Evolutionary conservation across 92 coral and sea anemone species (phyloP).

Genomic region (Pocillopora grandis): DNA sequence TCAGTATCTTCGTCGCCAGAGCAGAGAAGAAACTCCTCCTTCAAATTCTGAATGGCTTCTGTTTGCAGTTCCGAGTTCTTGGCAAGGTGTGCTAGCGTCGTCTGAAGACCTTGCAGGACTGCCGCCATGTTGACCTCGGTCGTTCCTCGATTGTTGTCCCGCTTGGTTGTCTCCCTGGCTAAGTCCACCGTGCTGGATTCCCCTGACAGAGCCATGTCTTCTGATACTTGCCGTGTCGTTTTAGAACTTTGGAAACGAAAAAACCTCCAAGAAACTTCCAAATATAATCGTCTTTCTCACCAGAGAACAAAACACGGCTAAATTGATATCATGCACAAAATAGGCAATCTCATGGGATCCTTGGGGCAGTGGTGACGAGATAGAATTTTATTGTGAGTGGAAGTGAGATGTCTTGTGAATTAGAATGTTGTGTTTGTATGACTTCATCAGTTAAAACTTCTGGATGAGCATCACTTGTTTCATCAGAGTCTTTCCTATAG

Average conservation of each 20-base stretch:
- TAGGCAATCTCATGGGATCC: neutral
- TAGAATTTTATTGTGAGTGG: neutral
- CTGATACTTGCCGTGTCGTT: neutral
- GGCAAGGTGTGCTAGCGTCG: conserved; percentile 17
- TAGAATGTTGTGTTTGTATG: too few relatives aligned
- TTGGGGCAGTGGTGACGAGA: neutral
- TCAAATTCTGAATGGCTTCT: conserved; percentile 8
- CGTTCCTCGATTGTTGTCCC: neutral
- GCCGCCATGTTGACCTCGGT: neutral
- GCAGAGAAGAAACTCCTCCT: conserved; percentile 4
- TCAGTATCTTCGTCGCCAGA: conserved; percentile 12
- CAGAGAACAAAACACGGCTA: neutral
- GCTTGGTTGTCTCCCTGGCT: neutral
- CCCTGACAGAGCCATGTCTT: neutral
- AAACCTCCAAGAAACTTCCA: neutral
- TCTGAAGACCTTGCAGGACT: conserved; percentile 10
- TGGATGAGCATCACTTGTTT: too few relatives aligned
- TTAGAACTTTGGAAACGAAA: neutral
- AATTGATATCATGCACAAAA: neutral
- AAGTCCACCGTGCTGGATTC: neutral
- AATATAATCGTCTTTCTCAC: neutral
- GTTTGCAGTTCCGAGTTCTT: conserved; percentile 21
- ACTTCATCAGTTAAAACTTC: too few relatives aligned
- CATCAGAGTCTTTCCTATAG: too few relatives aligned
- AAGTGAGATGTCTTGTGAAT: too few relatives aligned